These are phyloP conservation scores for Pterocles gutturalis DNA, from an alignment of 2,113 vertebrate genomes.

Conservation along the genomic window DNA sequence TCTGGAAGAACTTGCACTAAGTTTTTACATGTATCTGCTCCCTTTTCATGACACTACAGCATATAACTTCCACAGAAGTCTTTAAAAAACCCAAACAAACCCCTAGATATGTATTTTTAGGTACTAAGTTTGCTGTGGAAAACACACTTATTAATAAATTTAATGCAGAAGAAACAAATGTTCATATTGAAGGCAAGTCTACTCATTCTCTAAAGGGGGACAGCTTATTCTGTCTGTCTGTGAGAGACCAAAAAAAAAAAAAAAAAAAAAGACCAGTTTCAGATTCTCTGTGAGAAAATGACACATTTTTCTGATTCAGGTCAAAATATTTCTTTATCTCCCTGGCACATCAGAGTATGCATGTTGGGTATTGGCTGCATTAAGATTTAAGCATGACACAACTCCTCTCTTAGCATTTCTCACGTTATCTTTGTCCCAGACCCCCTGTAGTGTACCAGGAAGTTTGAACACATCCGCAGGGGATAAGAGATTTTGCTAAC, in stretches of 20 bases:
- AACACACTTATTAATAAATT: neutral
- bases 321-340: neutral
- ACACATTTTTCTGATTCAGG: neutral
- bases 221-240: neutral
- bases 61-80: neutral
- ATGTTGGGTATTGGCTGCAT: neutral
- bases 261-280: neutral
- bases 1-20: neutral
- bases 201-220: neutral
- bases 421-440: neutral
- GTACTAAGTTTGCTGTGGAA: neutral
- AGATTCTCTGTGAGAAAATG: neutral
- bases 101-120: neutral
- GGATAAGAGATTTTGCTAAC: slow-evolving; percentile 26
- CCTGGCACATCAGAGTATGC: neutral
- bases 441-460: rapidly evolving
- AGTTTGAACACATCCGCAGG: neutral
- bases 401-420: neutral
- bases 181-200: neutral
- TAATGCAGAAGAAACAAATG: neutral
- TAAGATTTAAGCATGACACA: neutral
- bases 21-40: neutral
- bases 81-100: neutral
- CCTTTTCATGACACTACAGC: neutral
- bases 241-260: neutral